A percentile compares a stretch with the other conserved stretches of the same genome.
phyloP scores from a whole-genome alignment of 2,113 vertebrate genomes.

The Thryonomys swinderianus region DNA sequence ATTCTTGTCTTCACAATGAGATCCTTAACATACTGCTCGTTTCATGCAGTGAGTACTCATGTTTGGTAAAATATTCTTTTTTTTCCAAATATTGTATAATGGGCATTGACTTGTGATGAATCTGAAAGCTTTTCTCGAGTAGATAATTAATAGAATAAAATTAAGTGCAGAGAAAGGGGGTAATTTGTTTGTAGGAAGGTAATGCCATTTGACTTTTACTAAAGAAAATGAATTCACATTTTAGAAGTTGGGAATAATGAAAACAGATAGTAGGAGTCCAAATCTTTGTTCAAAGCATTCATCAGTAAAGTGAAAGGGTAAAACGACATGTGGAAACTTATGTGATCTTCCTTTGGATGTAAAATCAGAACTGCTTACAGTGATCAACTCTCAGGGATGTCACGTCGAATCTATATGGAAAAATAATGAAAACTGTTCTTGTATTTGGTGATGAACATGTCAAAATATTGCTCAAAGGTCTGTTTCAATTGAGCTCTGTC shows the following conservation, averaged over 20 bases:
- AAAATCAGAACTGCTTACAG: constrained; percentile 36
- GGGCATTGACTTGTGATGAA: neutral
- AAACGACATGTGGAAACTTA: neutral
- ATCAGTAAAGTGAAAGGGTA: neutral
- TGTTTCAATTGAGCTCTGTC: neutral
- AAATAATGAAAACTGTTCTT: neutral
- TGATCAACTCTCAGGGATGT: neutral
- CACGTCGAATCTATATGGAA: constrained; percentile 5
- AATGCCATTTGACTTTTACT: neutral
- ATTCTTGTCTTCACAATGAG: neutral
- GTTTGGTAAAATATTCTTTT: constrained; percentile 4
- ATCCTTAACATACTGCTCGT: neutral
- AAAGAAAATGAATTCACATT: neutral
- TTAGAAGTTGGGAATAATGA: neutral
- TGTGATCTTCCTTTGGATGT: constrained; percentile 3
- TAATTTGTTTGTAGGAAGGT: neutral
- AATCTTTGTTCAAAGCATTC: constrained; percentile 17
- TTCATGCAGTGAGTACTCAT: neutral
- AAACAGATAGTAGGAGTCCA: neutral
- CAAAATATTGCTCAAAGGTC: neutral
- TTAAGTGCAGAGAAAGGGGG: neutral
- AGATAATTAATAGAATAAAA: constrained; percentile 34
- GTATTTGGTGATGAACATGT: neutral
- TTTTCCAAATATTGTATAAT: neutral
- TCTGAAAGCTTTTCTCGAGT: constrained; percentile 16